Percentiles rank a stretch among this genome's conserved stretches.
Conservation (phyloP, 2,113 vertebrate species). For the Xenopus tropicalis region DNA sequence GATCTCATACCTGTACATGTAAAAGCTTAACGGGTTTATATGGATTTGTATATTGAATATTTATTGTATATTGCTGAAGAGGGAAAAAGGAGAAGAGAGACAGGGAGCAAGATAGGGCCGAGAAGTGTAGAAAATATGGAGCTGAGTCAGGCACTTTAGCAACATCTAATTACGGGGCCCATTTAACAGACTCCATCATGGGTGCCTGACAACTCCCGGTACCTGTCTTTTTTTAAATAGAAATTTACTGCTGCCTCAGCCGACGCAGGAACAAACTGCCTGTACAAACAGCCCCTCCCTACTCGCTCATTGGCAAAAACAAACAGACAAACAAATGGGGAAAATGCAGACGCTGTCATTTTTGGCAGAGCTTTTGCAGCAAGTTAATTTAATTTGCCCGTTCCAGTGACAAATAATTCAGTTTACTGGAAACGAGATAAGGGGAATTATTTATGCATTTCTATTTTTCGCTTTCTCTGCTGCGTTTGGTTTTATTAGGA, state of each 20-base stretch:
- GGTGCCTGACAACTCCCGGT: neutral
- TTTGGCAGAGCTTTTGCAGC: neutral
- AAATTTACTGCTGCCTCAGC: neutral
- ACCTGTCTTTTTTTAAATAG: neutral
- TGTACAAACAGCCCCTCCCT: neutral
- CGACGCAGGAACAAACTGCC: neutral
- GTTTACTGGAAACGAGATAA: neutral
- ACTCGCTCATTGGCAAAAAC: neutral
- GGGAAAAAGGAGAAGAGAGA: too few relatives aligned
- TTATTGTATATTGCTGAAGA: too few relatives aligned
- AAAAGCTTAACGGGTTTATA: too few relatives aligned
- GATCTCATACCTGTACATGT: too few relatives aligned
- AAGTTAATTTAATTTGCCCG: neutral
- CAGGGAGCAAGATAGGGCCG: too few relatives aligned
- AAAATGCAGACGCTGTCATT: neutral
- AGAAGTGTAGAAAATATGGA: too few relatives aligned
- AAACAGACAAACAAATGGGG: neutral
- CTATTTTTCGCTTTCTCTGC: neutral
- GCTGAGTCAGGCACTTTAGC: too few relatives aligned
- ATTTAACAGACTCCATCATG: neutral
- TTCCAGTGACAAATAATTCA: neutral
- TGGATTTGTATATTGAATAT: too few relatives aligned
- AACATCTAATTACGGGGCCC: neutral
- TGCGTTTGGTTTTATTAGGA: neutral
- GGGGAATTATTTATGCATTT: neutral